Conservation (phyloP, 2,113 vertebrate genomes). For the Neodon shergylaensis region DNA sequence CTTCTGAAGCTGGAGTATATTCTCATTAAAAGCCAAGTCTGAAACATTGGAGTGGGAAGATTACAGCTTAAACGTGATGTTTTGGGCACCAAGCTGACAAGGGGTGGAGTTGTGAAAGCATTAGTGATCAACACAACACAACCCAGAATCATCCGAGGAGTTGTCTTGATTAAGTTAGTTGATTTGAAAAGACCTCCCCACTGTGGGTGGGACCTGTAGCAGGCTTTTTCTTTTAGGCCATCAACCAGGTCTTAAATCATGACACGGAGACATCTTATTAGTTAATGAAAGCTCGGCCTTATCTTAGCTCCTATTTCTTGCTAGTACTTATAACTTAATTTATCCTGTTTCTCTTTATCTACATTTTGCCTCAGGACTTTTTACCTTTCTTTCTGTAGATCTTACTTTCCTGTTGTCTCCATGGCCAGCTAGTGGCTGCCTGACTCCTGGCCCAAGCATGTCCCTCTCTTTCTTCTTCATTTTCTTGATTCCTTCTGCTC, state of each 20-base stretch:
- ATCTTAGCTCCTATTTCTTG: background rate
- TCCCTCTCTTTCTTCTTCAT: background rate
- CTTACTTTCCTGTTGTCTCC: background rate
- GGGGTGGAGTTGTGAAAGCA: background rate
- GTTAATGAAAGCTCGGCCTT: background rate
- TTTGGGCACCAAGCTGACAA: background rate
- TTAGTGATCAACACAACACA: background rate
- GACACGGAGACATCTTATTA: background rate
- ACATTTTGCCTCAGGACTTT: background rate
- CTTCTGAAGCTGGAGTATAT: background rate
- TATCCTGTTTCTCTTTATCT: background rate
- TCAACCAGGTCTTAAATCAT: background rate
- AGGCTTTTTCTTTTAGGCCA: background rate
- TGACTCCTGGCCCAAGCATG: background rate
- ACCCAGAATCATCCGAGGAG: background rate
- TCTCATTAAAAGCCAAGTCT: background rate
- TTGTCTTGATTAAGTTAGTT: background rate
- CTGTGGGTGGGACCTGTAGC: background rate
- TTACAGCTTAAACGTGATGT: background rate
- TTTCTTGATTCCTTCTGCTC: background rate
- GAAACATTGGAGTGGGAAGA: background rate
- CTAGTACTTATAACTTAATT: background rate
- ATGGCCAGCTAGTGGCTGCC: background rate
- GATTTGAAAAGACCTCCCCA: background rate
- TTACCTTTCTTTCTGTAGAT: background rate